Evolutionary conservation across 92 coral and sea anemone genomes (phyloP).

Genomic region (Porites rus): DNA sequence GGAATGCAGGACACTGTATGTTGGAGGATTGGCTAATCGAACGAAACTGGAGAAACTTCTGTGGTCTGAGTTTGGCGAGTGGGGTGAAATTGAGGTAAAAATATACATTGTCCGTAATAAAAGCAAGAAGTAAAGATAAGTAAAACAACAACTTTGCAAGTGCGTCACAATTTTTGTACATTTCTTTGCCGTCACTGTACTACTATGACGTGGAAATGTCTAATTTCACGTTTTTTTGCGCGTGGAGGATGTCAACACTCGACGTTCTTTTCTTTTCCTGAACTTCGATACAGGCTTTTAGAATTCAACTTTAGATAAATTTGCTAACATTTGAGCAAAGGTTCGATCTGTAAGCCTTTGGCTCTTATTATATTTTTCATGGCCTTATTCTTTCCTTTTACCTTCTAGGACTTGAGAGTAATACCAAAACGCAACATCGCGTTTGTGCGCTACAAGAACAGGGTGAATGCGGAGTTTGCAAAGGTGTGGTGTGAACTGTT

Average conservation of each 20-base stretch:
- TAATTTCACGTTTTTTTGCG: no score
- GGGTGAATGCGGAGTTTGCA: slow-evolving; percentile 96
- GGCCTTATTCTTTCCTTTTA: not conserved
- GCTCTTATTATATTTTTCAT: not conserved
- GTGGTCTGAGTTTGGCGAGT: slow-evolving; percentile 98
- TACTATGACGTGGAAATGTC: no score
- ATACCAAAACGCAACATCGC: slow-evolving; percentile 92
- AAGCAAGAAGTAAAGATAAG: no score
- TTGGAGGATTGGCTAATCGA: slow-evolving; percentile 88
- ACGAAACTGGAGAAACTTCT: slow-evolving; percentile 75
- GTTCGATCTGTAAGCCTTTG: no score
- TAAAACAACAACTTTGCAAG: not conserved
- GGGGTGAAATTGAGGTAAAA: slow-evolving; percentile 96
- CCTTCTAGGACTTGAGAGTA: slow-evolving; percentile 84
- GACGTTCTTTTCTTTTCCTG: no score
- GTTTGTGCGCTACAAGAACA: slow-evolving; percentile 92
- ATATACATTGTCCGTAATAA: no score
- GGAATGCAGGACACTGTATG: slow-evolving; percentile 90
- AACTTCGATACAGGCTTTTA: no score
- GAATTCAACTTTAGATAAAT: no score
- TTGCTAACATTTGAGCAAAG: no score
- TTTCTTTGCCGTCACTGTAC: no score
- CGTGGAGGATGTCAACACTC: no score
- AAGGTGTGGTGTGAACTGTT: slow-evolving; percentile 67
- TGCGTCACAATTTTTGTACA: no score